Conservation (phyloP, 2,113 vertebrate species). For the Ciconia maguari region DNA sequence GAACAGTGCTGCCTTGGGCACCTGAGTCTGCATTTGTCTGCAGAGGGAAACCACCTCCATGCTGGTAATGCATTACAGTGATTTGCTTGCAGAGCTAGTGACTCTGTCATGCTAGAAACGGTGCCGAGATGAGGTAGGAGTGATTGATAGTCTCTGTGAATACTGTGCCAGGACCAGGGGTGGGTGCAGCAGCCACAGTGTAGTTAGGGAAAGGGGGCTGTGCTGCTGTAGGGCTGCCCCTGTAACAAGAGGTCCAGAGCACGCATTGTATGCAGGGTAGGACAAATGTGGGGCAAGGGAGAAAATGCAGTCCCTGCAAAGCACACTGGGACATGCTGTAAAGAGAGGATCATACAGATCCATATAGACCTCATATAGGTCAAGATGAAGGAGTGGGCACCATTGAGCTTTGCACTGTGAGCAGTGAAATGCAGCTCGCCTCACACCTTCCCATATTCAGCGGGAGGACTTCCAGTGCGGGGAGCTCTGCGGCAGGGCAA, state of each 20-base stretch:
- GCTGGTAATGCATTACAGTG: neutral
- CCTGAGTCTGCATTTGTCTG: neutral
- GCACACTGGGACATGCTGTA: neutral
- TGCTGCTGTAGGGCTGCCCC: neutral
- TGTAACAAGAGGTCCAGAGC: neutral
- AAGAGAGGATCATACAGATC: neutral
- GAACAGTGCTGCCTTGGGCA: neutral
- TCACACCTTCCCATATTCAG: accelerated
- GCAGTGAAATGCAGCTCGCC: neutral
- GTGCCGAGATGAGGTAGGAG: neutral
- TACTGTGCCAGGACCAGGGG: neutral
- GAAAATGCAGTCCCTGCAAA: neutral
- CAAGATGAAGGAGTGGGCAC: neutral
- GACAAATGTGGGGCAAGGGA: neutral
- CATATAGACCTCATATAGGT: neutral
- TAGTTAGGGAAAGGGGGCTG: neutral
- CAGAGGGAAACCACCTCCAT: neutral
- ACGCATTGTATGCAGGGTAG: too few species aligned
- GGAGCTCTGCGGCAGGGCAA: neutral
- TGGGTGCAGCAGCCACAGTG: neutral
- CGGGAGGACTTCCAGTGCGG: neutral
- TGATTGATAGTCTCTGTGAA: neutral
- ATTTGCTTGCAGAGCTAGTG: neutral
- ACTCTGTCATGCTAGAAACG: neutral
- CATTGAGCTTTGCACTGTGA: neutral